These are phyloP conservation scores for Orbicella faveolata DNA, from an alignment of 64 coral and sea anemone species.

Conservation along the genomic window DNA sequence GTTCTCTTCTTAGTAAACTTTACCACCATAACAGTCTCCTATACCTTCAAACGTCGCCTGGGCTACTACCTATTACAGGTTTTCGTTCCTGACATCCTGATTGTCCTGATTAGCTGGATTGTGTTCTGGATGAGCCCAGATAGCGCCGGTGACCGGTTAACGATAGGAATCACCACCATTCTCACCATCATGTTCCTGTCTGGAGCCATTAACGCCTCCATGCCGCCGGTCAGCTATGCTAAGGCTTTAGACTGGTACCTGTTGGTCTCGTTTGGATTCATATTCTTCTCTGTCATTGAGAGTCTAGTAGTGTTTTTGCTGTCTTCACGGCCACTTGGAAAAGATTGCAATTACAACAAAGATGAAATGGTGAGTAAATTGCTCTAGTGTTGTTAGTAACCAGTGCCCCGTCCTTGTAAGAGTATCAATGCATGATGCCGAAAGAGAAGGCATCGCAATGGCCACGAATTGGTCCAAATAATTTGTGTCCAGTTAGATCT, in stretches of 20 bases:
- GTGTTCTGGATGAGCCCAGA: slow-evolving; percentile 58
- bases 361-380: not conserved
- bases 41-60: slow-evolving; percentile 55
- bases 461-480: too few species aligned
- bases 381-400: not conserved
- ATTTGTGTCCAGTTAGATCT: too few species aligned
- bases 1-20: not conserved
- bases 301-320: slow-evolving; percentile 57
- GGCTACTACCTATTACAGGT: slow-evolving; percentile 58
- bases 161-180: slow-evolving; percentile 55
- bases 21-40: slow-evolving; percentile 20
- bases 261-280: slow-evolving; percentile 64
- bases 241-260: slow-evolving; percentile 92
- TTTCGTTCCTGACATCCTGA: slow-evolving; percentile 41
- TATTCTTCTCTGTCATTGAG: slow-evolving; percentile 82
- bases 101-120: slow-evolving; percentile 55
- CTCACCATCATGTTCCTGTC: slow-evolving; percentile 55
- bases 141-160: slow-evolving; percentile 36
- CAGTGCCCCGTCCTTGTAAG: too few species aligned
- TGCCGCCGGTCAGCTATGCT: slow-evolving; percentile 88
- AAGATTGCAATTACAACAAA: not conserved
- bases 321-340: slow-evolving; percentile 1
- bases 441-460: too few species aligned
- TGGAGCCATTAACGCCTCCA: slow-evolving; percentile 53
- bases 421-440: too few species aligned